Evolutionary conservation across 2,797 vertebrate genomes (phyloP).

Genomic region (Pseudotriccus pelzelni): DNA sequence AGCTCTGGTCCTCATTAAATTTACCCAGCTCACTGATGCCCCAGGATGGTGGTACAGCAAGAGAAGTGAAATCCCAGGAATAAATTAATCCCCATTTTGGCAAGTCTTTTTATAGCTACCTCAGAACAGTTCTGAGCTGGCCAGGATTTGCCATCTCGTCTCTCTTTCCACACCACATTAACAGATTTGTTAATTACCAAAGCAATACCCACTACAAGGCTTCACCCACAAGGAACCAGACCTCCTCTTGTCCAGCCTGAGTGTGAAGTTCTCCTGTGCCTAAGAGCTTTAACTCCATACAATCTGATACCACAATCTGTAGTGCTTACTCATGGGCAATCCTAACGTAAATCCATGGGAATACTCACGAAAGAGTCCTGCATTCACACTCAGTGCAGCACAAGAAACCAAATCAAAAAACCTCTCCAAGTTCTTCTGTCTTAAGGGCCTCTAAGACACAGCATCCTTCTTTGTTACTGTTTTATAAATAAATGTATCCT

Average conservation of each 20-base stretch:
- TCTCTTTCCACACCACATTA: not conserved
- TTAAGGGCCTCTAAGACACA: conserved; percentile 25
- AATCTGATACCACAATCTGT: not conserved
- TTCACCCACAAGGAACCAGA: conserved; percentile 4
- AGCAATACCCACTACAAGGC: conserved; percentile 13
- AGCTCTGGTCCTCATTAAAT: not conserved
- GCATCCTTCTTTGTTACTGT: not conserved
- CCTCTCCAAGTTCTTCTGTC: not conserved
- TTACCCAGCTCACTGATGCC: not conserved
- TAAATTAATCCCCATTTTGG: not conserved
- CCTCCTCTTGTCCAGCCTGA: not conserved
- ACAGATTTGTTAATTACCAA: not conserved
- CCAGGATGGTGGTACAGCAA: not conserved
- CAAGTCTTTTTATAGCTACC: not conserved
- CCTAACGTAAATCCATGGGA: not conserved
- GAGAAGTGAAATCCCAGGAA: not conserved
- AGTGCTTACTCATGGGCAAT: not conserved
- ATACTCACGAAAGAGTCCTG: not conserved
- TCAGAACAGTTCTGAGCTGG: not conserved
- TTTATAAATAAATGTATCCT: conserved; percentile 25
- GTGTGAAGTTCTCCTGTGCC: not conserved
- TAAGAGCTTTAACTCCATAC: not conserved
- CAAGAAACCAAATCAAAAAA: not conserved
- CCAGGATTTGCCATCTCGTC: not conserved
- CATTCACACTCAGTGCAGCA: not conserved